Conservation (phyloP, 2,797 vertebrate genomes). For the Hylomyscus alleni region DNA sequence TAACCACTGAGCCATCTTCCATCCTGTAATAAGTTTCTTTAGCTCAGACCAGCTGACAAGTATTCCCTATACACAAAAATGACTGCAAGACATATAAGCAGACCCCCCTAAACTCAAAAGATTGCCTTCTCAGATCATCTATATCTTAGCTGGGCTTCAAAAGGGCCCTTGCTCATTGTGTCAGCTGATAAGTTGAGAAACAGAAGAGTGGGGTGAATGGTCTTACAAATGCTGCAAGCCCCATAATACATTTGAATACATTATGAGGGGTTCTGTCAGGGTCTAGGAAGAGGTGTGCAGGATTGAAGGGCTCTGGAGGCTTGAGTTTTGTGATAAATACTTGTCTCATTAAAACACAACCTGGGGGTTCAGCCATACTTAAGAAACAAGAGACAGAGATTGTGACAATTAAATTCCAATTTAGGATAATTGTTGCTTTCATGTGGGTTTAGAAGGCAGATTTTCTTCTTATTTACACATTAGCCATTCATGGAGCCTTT, state of each 20-base stretch:
- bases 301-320: neutral
- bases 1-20: neutral
- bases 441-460: neutral
- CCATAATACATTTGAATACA: neutral
- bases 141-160: neutral
- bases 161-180: neutral
- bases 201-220: neutral
- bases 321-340: slow-evolving; percentile 42
- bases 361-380: neutral
- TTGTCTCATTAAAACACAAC: slow-evolving; percentile 40
- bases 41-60: neutral
- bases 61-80: neutral
- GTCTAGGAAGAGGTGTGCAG: neutral
- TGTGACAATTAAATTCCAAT: slow-evolving; percentile 62
- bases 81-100: neutral
- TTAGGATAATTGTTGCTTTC: slow-evolving; percentile 54
- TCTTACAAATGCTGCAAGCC: neutral
- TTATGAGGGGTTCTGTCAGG: neutral
- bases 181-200: neutral
- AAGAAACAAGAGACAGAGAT: slow-evolving; percentile 59
- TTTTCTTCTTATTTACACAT: slow-evolving; percentile 68
- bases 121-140: neutral
- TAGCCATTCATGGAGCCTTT: neutral
- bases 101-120: neutral
- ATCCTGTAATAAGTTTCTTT: neutral